Evolutionary conservation across 1,140 invertebrate genomes (phyloP), one percentile per base, ranked within the genome.

Genomic region (Philotrypesis tridentata): DNA sequence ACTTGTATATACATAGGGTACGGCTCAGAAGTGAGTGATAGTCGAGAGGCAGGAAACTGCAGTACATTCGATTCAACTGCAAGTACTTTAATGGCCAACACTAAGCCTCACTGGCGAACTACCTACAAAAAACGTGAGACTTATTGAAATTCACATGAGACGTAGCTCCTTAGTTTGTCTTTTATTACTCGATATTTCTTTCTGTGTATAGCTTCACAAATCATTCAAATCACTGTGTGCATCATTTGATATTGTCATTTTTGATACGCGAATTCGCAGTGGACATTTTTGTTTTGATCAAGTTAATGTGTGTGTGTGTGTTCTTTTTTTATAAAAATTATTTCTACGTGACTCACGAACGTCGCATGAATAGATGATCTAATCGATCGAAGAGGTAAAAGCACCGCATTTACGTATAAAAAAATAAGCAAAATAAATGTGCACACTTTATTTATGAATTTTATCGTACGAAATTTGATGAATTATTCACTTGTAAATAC

Each of bases 1-100:
- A 48, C 55, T 83, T 73, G 40, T 55, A 40, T 70, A 55, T 70
- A 27, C 88, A 65, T 86, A 93, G 95, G 95, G 77, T 96, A 96
- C 85, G 95, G 95, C 80, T 96, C 95, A 9, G 95, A 96, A 90
- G 92, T 94, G 86, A 95, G 95, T 84, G 95, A 96, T 79, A 90
- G 94, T 77, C 95, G 95, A 55, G 92, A 92, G 82, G 87, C 87
- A 21, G 90, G 92, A 76, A 92, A 93, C 85, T 93, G 90, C 61
- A 89, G 87, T 84, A 77, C 76, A 25, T 90, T 86, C 81, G 92
- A 93, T 72, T 90, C 89, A n/a, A 88, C 89, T 79, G 79, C 82
- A 7, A 85, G 85, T 33, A 70, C 67, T n/a, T 78, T 84, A 31
- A 67, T 76, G 5, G n/a, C 78, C 65, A 85, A 84, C 70, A 86